A percentile compares a stretch with the other conserved stretches of the same genome.
These are phyloP conservation scores for Botia kubotai DNA, from an alignment of 2,797 vertebrate genomes.

Conservation along the genomic window DNA sequence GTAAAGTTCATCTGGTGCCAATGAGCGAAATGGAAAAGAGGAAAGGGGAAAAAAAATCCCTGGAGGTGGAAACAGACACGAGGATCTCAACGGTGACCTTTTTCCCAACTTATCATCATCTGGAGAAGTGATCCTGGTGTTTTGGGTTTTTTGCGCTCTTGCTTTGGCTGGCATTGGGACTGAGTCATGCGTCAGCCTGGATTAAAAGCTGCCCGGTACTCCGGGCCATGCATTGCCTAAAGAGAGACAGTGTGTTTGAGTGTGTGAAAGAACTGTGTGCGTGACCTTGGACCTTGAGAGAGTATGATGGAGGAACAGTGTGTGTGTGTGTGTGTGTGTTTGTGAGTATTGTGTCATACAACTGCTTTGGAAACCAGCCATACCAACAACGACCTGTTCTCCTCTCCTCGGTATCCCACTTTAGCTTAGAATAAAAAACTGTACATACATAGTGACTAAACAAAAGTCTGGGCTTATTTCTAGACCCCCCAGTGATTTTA, in stretches of 20 bases:
- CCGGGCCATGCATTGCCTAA: slow-evolving; percentile 49
- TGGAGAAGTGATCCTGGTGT: slow-evolving; percentile 74
- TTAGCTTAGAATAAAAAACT: slow-evolving; percentile 7
- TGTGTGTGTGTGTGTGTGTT: slow-evolving; percentile 31
- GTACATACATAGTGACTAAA: slow-evolving; percentile 43
- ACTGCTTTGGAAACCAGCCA: not conserved
- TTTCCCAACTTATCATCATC: slow-evolving; percentile 74
- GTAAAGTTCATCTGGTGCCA: slow-evolving; percentile 61
- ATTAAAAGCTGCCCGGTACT: slow-evolving; percentile 74
- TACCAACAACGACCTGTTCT: slow-evolving; percentile 10
- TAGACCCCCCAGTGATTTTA: slow-evolving; percentile 47
- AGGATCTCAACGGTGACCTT: slow-evolving; percentile 77
- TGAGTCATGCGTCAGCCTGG: slow-evolving; percentile 84
- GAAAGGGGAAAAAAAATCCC: slow-evolving; percentile 57
- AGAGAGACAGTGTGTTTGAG: slow-evolving; percentile 36
- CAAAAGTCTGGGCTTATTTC: slow-evolving; percentile 46
- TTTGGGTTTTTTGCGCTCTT: slow-evolving; percentile 64
- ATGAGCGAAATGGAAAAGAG: slow-evolving; percentile 56
- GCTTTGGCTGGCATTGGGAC: slow-evolving; percentile 78
- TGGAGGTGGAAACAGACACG: slow-evolving; percentile 69
- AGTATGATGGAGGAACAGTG: slow-evolving; percentile 20
- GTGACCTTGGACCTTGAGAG: slow-evolving; percentile 43
- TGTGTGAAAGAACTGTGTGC: slow-evolving; percentile 20
- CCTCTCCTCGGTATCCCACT: slow-evolving; percentile 5
- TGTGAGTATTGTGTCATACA: slow-evolving; percentile 18